These are phyloP conservation scores for Sinosuthora webbiana DNA, from an alignment of 2,113 vertebrate species.

Conservation along the genomic window DNA sequence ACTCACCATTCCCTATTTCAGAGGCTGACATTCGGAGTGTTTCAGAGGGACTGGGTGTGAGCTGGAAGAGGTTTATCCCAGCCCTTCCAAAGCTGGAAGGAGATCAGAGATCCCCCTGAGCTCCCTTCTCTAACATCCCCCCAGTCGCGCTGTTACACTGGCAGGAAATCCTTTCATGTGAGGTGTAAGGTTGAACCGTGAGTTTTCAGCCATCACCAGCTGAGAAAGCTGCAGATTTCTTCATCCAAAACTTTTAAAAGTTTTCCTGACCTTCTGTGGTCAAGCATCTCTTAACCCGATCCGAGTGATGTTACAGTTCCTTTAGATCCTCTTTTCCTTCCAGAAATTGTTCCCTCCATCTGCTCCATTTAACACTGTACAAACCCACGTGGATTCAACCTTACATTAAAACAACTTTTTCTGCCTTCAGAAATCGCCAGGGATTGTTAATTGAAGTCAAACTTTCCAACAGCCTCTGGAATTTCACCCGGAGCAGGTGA, in stretches of 20 bases:
- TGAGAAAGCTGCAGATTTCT: slow-evolving; percentile 21
- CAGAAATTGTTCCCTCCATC: not conserved
- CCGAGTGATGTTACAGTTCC: not conserved
- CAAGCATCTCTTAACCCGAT: not conserved
- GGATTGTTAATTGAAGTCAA: not conserved
- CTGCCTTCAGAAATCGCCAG: not conserved
- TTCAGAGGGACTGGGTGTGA: not conserved
- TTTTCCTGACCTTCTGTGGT: slow-evolving; percentile 31
- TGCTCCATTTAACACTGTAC: not conserved
- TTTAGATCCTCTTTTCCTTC: not conserved
- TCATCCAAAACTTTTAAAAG: not conserved
- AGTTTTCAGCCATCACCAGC: slow-evolving; percentile 1
- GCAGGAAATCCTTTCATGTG: not conserved
- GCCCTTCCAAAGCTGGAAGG: not conserved
- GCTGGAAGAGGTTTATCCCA: not conserved
- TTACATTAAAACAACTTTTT: not conserved
- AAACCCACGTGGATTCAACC: not conserved
- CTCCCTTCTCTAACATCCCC: not conserved
- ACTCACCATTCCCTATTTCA: not conserved
- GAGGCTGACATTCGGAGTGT: not conserved
- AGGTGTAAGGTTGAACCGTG: not conserved
- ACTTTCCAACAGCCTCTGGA: not conserved
- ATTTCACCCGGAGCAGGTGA: not conserved
- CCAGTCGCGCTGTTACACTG: not conserved
- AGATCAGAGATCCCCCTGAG: not conserved